phyloP scores from a whole-genome alignment of 2,113 vertebrate genomes.

The Rhinolophus ferrumequinum region DNA sequence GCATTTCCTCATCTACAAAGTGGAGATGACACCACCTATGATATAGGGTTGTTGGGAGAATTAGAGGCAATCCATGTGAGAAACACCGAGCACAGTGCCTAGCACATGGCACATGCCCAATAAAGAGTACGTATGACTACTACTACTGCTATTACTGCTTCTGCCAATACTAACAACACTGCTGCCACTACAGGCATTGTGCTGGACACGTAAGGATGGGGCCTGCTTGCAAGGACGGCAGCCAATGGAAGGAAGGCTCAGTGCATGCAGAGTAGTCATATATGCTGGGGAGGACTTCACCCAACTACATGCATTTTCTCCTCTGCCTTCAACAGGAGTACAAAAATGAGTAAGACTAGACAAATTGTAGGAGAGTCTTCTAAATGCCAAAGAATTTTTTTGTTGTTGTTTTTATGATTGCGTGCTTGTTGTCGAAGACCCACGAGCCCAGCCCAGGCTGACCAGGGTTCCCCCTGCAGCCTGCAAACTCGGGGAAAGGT shows the following conservation, averaged over 20 bases:
- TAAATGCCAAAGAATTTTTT: conserved; percentile 45
- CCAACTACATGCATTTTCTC: not conserved
- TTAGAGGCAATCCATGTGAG: not conserved
- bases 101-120: no score
- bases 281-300: not conserved
- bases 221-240: not conserved
- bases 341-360: not conserved
- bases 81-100: not conserved
- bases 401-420: not conserved
- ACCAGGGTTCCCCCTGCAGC: not conserved
- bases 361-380: conserved; percentile 8
- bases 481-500: conserved; percentile 43
- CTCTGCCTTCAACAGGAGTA: not conserved
- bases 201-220: not conserved
- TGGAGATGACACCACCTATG: not conserved
- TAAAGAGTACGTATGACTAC: not conserved
- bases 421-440: conserved; percentile 37
- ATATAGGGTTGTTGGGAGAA: not conserved
- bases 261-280: not conserved
- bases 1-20: not conserved
- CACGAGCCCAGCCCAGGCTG: not conserved
- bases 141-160: not conserved
- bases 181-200: not conserved
- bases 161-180: not conserved
- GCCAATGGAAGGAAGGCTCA: not conserved